Base-by-base conservation (phyloP, 1,140 invertebrate species). In the Hydropsyche tenuis region DNA sequence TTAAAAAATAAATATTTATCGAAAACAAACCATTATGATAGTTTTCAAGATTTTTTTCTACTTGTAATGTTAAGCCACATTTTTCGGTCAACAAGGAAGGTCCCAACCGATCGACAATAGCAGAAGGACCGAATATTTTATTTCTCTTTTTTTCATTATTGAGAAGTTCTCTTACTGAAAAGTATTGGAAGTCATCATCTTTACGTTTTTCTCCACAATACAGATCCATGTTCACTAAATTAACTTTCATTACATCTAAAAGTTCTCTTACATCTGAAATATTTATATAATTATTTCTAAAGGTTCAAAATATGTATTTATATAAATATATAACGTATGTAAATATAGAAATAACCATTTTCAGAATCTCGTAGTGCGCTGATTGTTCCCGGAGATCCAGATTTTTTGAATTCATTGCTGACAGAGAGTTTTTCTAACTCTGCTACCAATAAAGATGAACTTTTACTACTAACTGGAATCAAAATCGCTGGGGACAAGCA, bases 31-130 rank as follows among this genome's bases (percentile, higher is more conserved):
- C 88, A 66, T 84, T 85, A 76, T 91, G 89, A 78, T 86, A 89
- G 18, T 90, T 79, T 73, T 94, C 91, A n/a, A 96, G 82, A 84
- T 96, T 97, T 51, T 93, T 86, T 80, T 95, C 93, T 3, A 96
- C 88, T 80, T 93, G 88, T 20, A 97, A 82, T 53, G 91, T 89
- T 25, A 97, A 81, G 71, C 91, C 88, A 79, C 93, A 95, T 71
- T 92, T 94, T 74, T 96, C 90, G 20, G 91, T 90, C 0, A 97
- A 84, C 9, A 96, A 82, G 1, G 89, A 89, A 0, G 86, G 81
- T 43, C 89, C 87, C 18, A 85, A 60, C 2, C 76, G 66, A 48
- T 63, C 16, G 2, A 77, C 53, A 9, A 72, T 48, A 60, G 72
- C 43, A 3, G 43, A 48, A 16, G 72, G 63, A 11, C 76, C 76